Conservation (phyloP, 2,888 invertebrate genomes). For the Caenorhabditis virilis region DNA sequence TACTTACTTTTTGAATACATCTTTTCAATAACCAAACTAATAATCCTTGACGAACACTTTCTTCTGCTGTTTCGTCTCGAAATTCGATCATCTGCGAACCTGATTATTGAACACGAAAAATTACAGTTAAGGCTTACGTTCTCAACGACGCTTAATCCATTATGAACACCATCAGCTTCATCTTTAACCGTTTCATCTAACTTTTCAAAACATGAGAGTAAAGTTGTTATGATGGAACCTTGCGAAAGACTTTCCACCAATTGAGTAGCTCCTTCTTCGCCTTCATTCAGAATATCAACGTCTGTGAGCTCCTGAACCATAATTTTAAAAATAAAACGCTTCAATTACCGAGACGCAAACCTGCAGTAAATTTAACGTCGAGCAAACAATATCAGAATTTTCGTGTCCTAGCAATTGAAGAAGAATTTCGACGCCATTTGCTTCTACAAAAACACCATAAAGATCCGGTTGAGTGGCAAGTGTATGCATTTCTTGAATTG, state of each 20-base stretch:
- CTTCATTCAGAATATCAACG: conserved; percentile 83
- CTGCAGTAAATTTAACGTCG: conserved; percentile 77
- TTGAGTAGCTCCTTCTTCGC: conserved; percentile 75
- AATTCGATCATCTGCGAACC: conserved; percentile 76
- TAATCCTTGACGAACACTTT: conserved; percentile 58
- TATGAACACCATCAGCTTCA: conserved; percentile 85
- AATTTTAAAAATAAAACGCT: no score
- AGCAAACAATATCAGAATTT: conserved; percentile 88
- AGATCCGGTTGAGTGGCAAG: conserved; percentile 93
- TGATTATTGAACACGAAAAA: not conserved
- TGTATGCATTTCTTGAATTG: conserved; percentile 83
- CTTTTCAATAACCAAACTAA: conserved; percentile 84
- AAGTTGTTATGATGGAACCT: conserved; percentile 84
- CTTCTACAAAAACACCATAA: conserved; percentile 86
- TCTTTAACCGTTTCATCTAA: conserved; percentile 85
- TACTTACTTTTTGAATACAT: conserved; percentile 72
- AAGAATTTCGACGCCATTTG: conserved; percentile 84
- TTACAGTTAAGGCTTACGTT: conserved; percentile 75
- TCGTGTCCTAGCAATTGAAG: conserved; percentile 91
- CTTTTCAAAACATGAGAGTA: conserved; percentile 76
- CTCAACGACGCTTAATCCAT: conserved; percentile 88
- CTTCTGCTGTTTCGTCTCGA: conserved; percentile 76
- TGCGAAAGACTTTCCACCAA: conserved; percentile 86
- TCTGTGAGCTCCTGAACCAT: conserved; percentile 95
- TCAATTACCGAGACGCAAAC: no score